Base-by-base conservation (phyloP, 2,888 invertebrate species). In the Argyresthia goedartella region DNA sequence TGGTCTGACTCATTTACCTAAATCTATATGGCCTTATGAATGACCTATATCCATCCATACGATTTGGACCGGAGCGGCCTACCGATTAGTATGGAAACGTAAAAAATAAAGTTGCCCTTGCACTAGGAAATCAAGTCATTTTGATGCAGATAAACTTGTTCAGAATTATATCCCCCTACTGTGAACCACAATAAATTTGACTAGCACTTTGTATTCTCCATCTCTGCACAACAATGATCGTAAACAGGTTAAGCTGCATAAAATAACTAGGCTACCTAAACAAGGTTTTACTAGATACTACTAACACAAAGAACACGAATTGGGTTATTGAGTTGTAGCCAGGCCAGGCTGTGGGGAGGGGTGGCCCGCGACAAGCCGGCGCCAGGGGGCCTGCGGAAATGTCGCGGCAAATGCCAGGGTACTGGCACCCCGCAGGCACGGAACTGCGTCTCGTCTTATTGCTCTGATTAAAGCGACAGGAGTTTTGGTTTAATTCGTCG, bases 301-400 rank as follows among this genome's bases (percentile, higher is more conserved):
- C 78, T 71, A 57, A 52, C 58, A 53, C 53, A 43, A 43, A 33
- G 52, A 42, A 15, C 49, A 11, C 25, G 48, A 44, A 44, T 51
- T 11, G 14, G 44, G 51, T 44, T 48, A 39, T 39, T 46, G 47
- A 25, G 25, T 25, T 39, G 52, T 42, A 47, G 9, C 10, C 36
- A 11, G 45, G 42, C 15, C 44, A 13, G 35, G 43, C 45, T 15
- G 42, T n/a, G 33, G 47, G 50, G 47, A 44, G 47, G 6, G n/a
- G 44, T 44, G 25, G 25, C 8, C 39, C 47, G 34, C 53, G 53
- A 47, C 51, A 36, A 48, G 14, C 39, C 49, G 53, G 51, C 51
- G 52, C 48, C 42, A 11, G 16, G 49, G 52, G 49, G 25, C 15
- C 34, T 45, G 35, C 36, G 34, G n/a, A 43, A 41, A 49, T 42